phyloP scores from a whole-genome alignment of 1,140 invertebrate species.

The Tribolium madens region DNA sequence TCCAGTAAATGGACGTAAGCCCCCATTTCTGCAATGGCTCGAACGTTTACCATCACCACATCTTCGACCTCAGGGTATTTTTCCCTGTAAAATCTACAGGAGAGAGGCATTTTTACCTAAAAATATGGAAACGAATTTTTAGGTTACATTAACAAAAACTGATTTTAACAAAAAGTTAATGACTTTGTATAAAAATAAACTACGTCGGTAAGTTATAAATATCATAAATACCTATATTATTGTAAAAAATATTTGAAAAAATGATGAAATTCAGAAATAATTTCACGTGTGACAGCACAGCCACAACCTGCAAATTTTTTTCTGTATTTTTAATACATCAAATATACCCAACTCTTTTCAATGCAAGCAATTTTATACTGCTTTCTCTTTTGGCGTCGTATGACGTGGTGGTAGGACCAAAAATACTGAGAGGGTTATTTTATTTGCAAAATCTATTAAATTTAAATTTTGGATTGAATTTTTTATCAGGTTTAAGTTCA shows the following conservation, averaged over 20 bases:
- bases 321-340: not conserved
- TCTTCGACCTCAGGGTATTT: constrained; percentile 99
- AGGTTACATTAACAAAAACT: constrained; percentile 4
- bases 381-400: not conserved
- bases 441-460: too few species aligned
- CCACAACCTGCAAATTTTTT: not conserved
- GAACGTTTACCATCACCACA: constrained; percentile 99
- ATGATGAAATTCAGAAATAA: constrained; percentile 9
- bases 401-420: not conserved
- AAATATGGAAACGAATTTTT: constrained; percentile 27
- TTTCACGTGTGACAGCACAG: constrained; percentile 26
- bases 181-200: not conserved
- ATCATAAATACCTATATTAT: not conserved
- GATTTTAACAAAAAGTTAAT: not conserved
- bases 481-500: too few species aligned
- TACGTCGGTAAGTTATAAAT: not conserved
- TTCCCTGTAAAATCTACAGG: constrained; percentile 98
- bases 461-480: too few species aligned
- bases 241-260: not conserved
- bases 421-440: not conserved
- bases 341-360: not conserved
- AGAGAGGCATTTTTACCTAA: constrained; percentile 84
- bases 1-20: constrained; percentile 98
- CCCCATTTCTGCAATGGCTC: constrained; percentile 99
- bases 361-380: not conserved